A percentile compares a stretch with the other conserved stretches of the same genome.
phyloP scores from a whole-genome alignment of 2,888 invertebrate genomes.

The Sminthurides aquaticus region DNA sequence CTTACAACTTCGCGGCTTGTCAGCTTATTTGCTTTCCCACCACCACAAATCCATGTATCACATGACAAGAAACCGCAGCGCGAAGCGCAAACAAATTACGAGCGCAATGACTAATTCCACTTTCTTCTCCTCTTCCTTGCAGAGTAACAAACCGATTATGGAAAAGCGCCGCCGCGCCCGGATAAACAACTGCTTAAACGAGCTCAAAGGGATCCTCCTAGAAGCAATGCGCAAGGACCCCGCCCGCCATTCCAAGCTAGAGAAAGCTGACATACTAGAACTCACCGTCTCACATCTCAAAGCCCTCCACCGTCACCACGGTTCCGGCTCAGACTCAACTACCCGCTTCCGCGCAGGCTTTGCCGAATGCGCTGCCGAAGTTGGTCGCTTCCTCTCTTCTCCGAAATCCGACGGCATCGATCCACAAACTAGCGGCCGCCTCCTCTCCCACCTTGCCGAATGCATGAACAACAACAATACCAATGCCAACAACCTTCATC shows the following conservation, averaged over 20 bases:
- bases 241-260: slow-evolving; percentile 85
- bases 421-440: slow-evolving; percentile 21
- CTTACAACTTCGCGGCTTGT: too few species aligned
- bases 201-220: slow-evolving; percentile 78
- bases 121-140: slow-evolving; percentile 4
- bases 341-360: slow-evolving; percentile 84
- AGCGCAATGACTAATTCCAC: too few species aligned
- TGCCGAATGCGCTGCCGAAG: slow-evolving; percentile 78
- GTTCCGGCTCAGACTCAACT: slow-evolving; percentile 53
- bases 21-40: too few species aligned
- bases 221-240: slow-evolving; percentile 90
- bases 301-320: slow-evolving; percentile 69
- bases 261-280: slow-evolving; percentile 75
- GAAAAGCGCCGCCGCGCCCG: slow-evolving; percentile 84
- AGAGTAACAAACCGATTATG: slow-evolving; percentile 95
- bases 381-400: slow-evolving; percentile 52
- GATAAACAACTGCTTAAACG: slow-evolving; percentile 86
- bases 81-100: too few species aligned
- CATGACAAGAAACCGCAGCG: too few species aligned
- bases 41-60: too few species aligned
- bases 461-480: slow-evolving; percentile 18
- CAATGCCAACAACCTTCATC: neutral
- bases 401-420: slow-evolving; percentile 26
- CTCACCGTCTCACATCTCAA: slow-evolving; percentile 93
- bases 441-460: slow-evolving; percentile 25